Evolutionary conservation across 2,113 vertebrate genomes (phyloP).

Genomic region (Crotophaga sulcirostris): DNA sequence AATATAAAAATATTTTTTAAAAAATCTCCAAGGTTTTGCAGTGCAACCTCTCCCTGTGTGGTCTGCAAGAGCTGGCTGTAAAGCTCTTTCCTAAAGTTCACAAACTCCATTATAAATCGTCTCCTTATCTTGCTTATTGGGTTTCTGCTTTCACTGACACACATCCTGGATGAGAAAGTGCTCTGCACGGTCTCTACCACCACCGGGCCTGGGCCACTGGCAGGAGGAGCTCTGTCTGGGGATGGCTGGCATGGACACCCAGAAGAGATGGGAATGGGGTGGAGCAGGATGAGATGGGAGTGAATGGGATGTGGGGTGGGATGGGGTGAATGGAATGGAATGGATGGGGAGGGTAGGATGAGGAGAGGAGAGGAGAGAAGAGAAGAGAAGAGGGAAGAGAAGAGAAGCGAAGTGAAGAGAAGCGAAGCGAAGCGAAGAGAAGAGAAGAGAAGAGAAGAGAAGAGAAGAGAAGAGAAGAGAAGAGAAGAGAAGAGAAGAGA

Average conservation of each 20-base stretch:
- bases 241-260: neutral
- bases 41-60: slow-evolving; percentile 62
- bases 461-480: too few relatives aligned
- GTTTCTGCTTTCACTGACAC: slow-evolving; percentile 60
- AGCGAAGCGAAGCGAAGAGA: neutral
- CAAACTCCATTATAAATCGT: slow-evolving; percentile 55
- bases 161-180: slow-evolving; percentile 19
- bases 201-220: neutral
- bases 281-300: neutral
- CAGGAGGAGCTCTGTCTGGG: neutral
- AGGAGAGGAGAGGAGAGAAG: neutral
- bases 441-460: neutral
- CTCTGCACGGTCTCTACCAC: neutral
- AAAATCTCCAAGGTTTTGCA: slow-evolving; percentile 62
- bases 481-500: neutral
- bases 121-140: slow-evolving; percentile 58
- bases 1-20: slow-evolving; percentile 66
- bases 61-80: slow-evolving; percentile 60
- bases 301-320: too few relatives aligned
- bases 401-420: neutral
- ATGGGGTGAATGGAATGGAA: too few relatives aligned
- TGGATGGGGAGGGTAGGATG: too few relatives aligned
- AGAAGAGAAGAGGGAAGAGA: neutral
- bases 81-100: slow-evolving; percentile 55
- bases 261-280: neutral